Base-by-base conservation (phyloP, 2,113 vertebrate genomes). In the Oncorhynchus kisutch region DNA sequence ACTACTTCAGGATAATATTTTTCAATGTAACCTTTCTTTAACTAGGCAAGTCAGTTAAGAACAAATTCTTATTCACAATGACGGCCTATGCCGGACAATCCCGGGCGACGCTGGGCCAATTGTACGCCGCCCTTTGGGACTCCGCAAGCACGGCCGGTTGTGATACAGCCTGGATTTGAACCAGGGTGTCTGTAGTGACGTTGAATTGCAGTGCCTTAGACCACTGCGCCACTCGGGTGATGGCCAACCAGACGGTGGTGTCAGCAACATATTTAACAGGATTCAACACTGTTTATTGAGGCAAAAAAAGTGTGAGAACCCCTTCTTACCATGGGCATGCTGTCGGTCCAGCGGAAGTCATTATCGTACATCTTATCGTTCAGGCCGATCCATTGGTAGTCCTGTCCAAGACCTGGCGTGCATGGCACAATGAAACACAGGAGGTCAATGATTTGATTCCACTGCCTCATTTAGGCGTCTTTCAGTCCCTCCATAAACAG, bases 341-440 rank as follows among this genome's bases (percentile, higher is more conserved):
- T 95, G 83, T 99, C 97, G 4, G 96, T 98, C 98, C 98, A 99
- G 24, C 95, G 97, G 93, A 99, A 99, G 88, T 99, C 98, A 22
- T 91, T 95, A 86, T 99, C 95, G 91, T 95, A 99, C 97, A 98
- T 97, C 91, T 98, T 99, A 94, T 99, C 98, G 73, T 98, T 99
- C 77, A 99, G 93, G 60, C 98, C 98, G 65, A 99, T 97, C 98
- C 98, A 99, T 88, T 99, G 98, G 84, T 99, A 99, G 85, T 99
- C 97, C 79, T 97, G 96, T 67, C 97, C 97, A 87, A 99, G 92
- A 83, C 96, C 98, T 99, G 88, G 22, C 22, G 48, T 16, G 62
- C 48, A 76, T 13, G 59, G 68, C 62, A 83, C 67, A 85, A 82
- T 65, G 59, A 90, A 88, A 74, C 57, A 92, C 34, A 83, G 20